Base-by-base conservation (phyloP, 2,888 invertebrate species). In the Drosophila prolongata region DNA sequence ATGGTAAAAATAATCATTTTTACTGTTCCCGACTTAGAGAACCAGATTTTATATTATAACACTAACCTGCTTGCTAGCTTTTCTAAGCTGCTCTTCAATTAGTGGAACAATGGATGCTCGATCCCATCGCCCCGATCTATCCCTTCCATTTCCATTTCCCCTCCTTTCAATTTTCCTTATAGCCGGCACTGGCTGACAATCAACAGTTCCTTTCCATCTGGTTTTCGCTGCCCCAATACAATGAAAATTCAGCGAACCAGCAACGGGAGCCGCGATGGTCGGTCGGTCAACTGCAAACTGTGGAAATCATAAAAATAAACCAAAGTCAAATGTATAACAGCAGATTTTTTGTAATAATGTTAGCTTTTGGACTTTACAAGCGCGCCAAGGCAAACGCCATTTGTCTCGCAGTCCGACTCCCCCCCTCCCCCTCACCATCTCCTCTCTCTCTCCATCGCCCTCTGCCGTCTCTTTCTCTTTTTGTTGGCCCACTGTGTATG, bases 301-400 rank as follows among this genome's bases (percentile, higher is more conserved):
- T 44, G 38, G 38, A 83, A 76, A 70, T n/a, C 74, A 80, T 67
- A 76, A 80, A 82, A 87, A 87, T 76, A 76, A 78, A 76, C 76
- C 78, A 83, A 76, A 83, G 72, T 79, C 83, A 79, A 80, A 86
- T 80, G 78, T 77, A 78, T 76, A 74, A 74, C 81, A 78, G 69
- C 60, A 84, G 78, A 76, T 80, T 87, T 79, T 71, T 83, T 86
- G 80, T 72, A 84, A 87, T 87, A 82, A 80, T 84, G 78, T 84
- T 81, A 76, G 87, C 80, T 76, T 87, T 87, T 52, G 72, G 78
- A 81, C 72, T 87, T 81, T 57, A 78, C 76, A 74, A 84, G 74
- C 71, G 69, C 67, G 37, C 66, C 61, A 68, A 81, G 66, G 64
- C 73, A 67, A 79, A 65, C 82, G 66, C 77, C 74, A 75, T 83